Evolutionary conservation across 2,797 vertebrate genomes (phyloP).

Genomic region (Cheirogaleus major): DNA sequence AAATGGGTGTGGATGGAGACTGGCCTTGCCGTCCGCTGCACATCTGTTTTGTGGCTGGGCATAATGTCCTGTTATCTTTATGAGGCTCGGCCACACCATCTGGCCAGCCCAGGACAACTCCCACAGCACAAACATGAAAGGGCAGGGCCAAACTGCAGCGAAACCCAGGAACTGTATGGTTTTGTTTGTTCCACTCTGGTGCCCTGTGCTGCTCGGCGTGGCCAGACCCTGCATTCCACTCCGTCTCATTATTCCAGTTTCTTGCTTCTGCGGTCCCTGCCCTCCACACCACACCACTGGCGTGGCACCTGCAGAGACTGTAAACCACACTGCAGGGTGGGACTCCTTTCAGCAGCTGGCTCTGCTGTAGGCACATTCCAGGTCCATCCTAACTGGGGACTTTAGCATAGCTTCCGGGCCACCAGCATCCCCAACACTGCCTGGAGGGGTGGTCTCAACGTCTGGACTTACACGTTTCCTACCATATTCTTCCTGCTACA

Average conservation of each 20-base stretch:
- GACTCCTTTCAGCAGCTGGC: not conserved
- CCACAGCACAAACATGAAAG: accelerated
- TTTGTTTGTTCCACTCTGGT: not conserved
- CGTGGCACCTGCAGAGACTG: too few species aligned
- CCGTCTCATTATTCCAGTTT: not conserved
- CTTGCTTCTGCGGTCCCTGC: not conserved
- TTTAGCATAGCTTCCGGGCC: accelerated
- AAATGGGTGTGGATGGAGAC: not conserved
- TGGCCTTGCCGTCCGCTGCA: accelerated
- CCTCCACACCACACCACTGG: not conserved
- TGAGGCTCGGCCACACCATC: not conserved
- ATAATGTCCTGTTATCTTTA: not conserved
- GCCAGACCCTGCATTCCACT: not conserved
- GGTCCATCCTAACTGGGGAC: not conserved
- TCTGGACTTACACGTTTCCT: not conserved
- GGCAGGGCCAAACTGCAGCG: accelerated
- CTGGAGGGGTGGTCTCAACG: accelerated
- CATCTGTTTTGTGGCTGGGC: not conserved
- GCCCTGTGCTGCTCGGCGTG: accelerated
- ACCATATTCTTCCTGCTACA: not conserved
- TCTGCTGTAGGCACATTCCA: accelerated
- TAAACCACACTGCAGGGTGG: accelerated
- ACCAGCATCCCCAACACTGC: not conserved
- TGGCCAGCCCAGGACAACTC: not conserved
- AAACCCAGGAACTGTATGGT: accelerated